A percentile compares a stretch with the other conserved stretches of the same genome.
Evolutionary conservation across 2,888 invertebrate species (phyloP).

Genomic region (Sarcophaga subvicina): DNA sequence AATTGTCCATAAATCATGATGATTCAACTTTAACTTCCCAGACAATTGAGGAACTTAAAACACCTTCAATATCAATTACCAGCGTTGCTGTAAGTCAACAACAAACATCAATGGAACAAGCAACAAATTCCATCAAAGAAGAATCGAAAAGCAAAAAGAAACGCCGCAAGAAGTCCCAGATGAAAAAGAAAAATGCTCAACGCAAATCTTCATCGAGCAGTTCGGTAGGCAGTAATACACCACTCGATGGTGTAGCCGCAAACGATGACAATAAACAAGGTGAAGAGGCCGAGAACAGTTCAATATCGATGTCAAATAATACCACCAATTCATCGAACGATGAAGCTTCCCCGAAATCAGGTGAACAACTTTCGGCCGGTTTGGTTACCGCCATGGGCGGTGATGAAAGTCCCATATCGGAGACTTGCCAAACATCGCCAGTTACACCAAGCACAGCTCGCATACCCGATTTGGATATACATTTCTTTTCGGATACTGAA

Average conservation of each 20-base stretch:
- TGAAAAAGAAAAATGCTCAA: conserved; percentile 90
- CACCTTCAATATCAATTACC: conserved; percentile 33
- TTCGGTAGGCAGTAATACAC: conserved; percentile 78
- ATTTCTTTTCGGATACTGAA: conserved; percentile 97
- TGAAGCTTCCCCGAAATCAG: conserved; percentile 78
- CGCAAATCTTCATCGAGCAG: conserved; percentile 85
- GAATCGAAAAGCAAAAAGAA: conserved; percentile 87
- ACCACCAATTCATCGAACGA: conserved; percentile 77
- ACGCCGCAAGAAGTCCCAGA: conserved; percentile 89
- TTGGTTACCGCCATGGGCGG: conserved; percentile 73
- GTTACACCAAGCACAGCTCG: conserved; percentile 80
- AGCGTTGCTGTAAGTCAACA: conserved; percentile 32
- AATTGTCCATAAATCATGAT: background rate
- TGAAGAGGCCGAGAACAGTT: conserved; percentile 76
- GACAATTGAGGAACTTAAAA: conserved; percentile 30
- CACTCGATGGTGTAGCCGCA: conserved; percentile 70
- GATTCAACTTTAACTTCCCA: conserved; percentile 55
- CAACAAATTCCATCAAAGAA: conserved; percentile 71
- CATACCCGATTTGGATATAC: conserved; percentile 86
- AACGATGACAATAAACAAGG: conserved; percentile 70
- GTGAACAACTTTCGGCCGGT: conserved; percentile 74
- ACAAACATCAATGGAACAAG: conserved; percentile 34
- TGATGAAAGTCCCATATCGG: conserved; percentile 75
- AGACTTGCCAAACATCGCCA: conserved; percentile 72
- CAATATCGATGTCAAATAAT: conserved; percentile 75